Base-by-base conservation (phyloP, 2,888 invertebrate genomes). In the Drosophila borborema region DNA sequence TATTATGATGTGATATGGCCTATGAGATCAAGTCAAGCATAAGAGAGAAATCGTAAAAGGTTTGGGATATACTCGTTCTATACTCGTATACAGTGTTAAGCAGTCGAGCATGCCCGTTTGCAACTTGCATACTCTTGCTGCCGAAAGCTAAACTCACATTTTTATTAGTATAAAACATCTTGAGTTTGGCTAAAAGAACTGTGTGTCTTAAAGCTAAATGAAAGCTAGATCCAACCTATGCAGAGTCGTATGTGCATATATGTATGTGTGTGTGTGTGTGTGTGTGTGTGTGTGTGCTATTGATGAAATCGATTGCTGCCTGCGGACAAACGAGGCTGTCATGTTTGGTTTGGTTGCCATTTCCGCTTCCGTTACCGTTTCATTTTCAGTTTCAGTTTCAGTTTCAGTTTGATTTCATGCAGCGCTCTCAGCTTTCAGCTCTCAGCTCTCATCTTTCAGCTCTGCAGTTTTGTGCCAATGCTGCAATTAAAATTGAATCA, bases 401-500 rank as follows among this genome's bases (percentile, higher is more conserved):
- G 40, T 46, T 54, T 54, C 53, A 53, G 53, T 54, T 54, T 54
- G 20, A 41, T 23, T 40, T 54, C 23, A 38, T 38, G 34, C 53
- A 36, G 14, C 38, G 38, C 38, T 1, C 45, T 45, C 20, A 12
- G 5, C 14, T 16, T 16, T 54, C 14, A 9, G 20, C 38, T n/a
- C 3, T 40, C 54, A 16, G 41, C 36, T n/a, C 3, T 40, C 54
- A 16, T 28, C 36, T 55, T 18, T 55, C 55, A 55, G 55, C 20
- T 58, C 20, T 58, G 55, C 55, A 46, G 54, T 64, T 74, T 64
- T 72, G 64, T 63, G 79, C 66, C 66, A 75, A 65, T 61, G 67
- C 80, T 67, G 69, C 83, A 84, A 88, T 84, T 84, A 84, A 88
- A 84, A 88, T 82, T 77, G 81, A 86, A 84, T 84, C 83, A 84